Conservation (phyloP, 1,140 invertebrate species). For the Aphelenchoides fujianensis region DNA sequence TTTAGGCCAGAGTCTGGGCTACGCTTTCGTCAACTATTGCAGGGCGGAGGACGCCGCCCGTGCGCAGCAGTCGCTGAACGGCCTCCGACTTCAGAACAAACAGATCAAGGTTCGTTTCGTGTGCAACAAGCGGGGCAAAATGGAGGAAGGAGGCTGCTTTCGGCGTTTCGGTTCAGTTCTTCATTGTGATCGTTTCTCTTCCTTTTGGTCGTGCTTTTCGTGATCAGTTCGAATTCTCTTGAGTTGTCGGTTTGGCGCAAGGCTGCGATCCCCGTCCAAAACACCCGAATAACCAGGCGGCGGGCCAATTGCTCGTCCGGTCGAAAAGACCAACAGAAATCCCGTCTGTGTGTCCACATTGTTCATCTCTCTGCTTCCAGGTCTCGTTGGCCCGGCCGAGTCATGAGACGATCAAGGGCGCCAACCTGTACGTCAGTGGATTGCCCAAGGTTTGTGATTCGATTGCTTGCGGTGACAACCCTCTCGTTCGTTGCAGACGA, state of each 20-base stretch:
- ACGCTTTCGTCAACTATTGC: conserved; percentile 98
- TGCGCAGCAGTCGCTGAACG: conserved; percentile 93
- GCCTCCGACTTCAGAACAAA: conserved; percentile 94
- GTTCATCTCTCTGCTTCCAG: no score
- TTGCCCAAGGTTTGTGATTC: no score
- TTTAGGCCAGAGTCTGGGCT: conserved; percentile 94
- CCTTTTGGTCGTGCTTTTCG: conserved; percentile 27
- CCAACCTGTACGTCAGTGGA: conserved; percentile 96
- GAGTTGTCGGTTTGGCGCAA: not conserved
- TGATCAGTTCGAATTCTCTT: not conserved
- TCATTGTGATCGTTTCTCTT: conserved; percentile 11
- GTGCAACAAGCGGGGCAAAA: no score
- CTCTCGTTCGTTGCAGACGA: no score
- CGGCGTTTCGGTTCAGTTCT: no score
- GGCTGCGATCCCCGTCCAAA: not conserved
- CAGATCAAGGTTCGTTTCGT: conserved; percentile 87
- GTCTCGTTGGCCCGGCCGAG: conserved; percentile 95
- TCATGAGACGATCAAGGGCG: conserved; percentile 97
- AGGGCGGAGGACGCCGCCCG: conserved; percentile 92
- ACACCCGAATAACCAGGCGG: conserved; percentile 14
- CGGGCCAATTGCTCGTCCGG: no score
- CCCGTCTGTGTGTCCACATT: no score
- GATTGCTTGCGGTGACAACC: no score
- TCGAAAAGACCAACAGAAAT: no score
- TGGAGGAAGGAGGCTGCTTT: no score